A percentile compares a stretch with the other conserved stretches of the same genome.
Conservation (phyloP, 1,140 invertebrate genomes). For the Drosophila ambigua region DNA sequence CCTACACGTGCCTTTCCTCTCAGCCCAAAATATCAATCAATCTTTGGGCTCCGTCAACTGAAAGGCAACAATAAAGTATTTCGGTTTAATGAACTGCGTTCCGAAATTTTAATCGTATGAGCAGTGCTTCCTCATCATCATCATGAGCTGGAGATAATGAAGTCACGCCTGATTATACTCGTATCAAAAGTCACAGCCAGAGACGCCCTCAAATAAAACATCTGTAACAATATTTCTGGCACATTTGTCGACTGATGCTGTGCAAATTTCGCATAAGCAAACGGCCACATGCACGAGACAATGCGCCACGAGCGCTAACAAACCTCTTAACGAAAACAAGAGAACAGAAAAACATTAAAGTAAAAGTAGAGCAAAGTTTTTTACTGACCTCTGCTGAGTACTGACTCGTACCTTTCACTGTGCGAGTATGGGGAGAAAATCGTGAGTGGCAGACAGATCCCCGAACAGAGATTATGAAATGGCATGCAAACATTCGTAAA, state of each 20-base stretch:
- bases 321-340: not conserved
- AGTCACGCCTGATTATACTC: constrained; percentile 33
- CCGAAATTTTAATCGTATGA: constrained; percentile 15
- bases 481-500: not conserved
- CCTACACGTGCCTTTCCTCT: constrained; percentile 42
- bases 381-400: constrained; percentile 23
- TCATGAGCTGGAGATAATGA: constrained; percentile 31
- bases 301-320: too few relatives aligned
- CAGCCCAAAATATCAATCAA: constrained; percentile 41
- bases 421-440: not conserved
- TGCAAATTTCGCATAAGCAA: too few relatives aligned
- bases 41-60: constrained; percentile 28
- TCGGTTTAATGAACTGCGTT: constrained; percentile 59
- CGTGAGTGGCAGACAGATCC: constrained; percentile 9
- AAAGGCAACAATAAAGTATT: constrained; percentile 10
- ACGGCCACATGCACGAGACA: too few relatives aligned
- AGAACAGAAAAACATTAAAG: constrained; percentile 24
- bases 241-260: not conserved
- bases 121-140: constrained; percentile 38
- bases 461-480: constrained; percentile 29
- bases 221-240: not conserved
- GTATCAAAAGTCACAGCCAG: not conserved
- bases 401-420: constrained; percentile 70
- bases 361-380: constrained; percentile 52
- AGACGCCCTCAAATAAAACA: not conserved